These are phyloP conservation scores for Seladonia tumulorum DNA, from an alignment of 2,888 invertebrate species.

Conservation along the genomic window DNA sequence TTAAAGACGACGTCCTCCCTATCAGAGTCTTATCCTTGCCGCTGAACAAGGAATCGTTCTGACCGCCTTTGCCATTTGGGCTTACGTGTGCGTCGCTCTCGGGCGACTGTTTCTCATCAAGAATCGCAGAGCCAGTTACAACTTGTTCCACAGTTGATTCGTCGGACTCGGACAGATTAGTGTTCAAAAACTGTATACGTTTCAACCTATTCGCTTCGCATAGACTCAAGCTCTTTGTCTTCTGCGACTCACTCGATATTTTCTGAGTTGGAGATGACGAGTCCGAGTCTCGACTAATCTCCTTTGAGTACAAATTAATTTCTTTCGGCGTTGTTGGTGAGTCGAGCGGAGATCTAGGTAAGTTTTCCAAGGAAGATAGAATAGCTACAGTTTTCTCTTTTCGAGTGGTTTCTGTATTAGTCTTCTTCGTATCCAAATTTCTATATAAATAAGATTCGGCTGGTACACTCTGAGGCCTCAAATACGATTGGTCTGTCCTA, in stretches of 20 bases:
- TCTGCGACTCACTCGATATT: not conserved
- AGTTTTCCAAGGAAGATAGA: conserved; percentile 48
- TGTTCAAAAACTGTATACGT: conserved; percentile 67
- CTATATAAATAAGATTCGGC: conserved; percentile 1
- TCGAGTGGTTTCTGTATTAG: conserved; percentile 11
- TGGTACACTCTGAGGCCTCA: conserved; percentile 8
- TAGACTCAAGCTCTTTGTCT: conserved; percentile 23
- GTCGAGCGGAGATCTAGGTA: conserved; percentile 24
- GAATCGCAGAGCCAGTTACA: not conserved
- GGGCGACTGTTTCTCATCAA: not conserved
- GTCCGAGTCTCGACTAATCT: not conserved
- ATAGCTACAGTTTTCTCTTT: conserved; percentile 38
- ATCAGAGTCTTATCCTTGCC: conserved; percentile 51
- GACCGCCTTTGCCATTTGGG: conserved; percentile 26
- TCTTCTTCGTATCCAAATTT: not conserved
- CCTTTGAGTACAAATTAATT: not conserved
- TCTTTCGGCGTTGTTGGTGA: not conserved
- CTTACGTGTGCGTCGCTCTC: not conserved
- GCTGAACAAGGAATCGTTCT: conserved; percentile 26
- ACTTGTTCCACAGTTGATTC: not conserved
- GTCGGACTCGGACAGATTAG: conserved; percentile 45
- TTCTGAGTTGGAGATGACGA: not conserved
- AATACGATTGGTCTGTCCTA: not conserved
- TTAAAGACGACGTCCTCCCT: conserved; percentile 74
- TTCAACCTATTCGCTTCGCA: conserved; percentile 63